Evolutionary conservation across 1,140 invertebrate genomes (phyloP).

Genomic region (Hormaphis cornu): DNA sequence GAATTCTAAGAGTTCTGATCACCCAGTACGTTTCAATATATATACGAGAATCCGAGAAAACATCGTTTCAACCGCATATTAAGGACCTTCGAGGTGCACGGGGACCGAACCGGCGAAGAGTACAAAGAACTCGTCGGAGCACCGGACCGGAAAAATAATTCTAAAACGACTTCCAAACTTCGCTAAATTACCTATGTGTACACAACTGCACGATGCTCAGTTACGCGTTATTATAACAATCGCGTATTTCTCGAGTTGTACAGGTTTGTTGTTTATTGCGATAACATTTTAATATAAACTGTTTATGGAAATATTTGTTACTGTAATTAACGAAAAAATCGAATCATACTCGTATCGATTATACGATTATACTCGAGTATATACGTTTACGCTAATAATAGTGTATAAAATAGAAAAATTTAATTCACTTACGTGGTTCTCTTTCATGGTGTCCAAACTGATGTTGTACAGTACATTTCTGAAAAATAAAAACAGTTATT

Average conservation of each 20-base stretch:
- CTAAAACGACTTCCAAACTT: not conserved
- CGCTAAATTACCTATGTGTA: not conserved
- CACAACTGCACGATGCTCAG: too few relatives aligned
- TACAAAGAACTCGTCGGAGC: not conserved
- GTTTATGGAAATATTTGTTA: too few relatives aligned
- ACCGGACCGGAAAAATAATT: constrained; percentile 4
- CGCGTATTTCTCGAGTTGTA: too few relatives aligned
- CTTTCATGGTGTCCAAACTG: constrained; percentile 58
- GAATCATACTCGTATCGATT: too few relatives aligned
- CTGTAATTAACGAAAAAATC: too few relatives aligned
- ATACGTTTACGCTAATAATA: not conserved
- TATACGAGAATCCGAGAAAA: not conserved
- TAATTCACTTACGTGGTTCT: constrained; percentile 49
- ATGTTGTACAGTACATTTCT: constrained; percentile 74
- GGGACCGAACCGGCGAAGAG: not conserved
- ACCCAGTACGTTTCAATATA: not conserved
- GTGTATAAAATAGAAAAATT: not conserved
- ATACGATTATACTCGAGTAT: too few relatives aligned
- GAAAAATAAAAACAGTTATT: constrained; percentile 42
- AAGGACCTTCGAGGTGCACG: not conserved
- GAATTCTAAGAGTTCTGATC: too few relatives aligned
- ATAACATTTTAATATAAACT: too few relatives aligned
- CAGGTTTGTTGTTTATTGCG: too few relatives aligned
- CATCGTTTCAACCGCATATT: not conserved
- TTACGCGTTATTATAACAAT: too few relatives aligned